Base-by-base conservation (phyloP, 2,113 vertebrate genomes). In the Desmodus rotundus region DNA sequence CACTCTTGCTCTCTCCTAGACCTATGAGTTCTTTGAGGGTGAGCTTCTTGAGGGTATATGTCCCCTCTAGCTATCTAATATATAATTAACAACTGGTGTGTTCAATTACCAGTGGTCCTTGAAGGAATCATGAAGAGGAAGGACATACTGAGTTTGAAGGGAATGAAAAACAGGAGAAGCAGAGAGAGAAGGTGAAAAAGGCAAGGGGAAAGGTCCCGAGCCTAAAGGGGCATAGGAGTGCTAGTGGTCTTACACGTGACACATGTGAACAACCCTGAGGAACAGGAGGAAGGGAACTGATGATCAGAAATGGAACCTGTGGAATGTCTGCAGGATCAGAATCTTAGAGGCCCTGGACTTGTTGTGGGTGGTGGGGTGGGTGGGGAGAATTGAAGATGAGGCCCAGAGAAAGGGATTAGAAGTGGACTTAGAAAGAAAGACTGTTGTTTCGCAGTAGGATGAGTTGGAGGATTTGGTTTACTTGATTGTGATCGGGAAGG, bases 121-220 rank as follows among this genome's bases (percentile, higher is more conserved):
- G 87, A 58, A 93, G 63, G 81, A 92, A 86, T 91, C 68, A 5
- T 7, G 76, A 43, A 83, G 43, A 93, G 31, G 52, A 78, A 95
- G 81, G 89, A 93, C 63, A 73, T 67, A 22, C 63, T 87, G 87
- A 87, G n/a, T 73, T 94, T 70, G 89, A 95, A 89, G 93, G 67
- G 38, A 91, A 89, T 93, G 28, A 63, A 31, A 63, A 63, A 63
- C 26, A 31, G 61, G 28, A 93, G 78, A 93, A 83, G 68, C 74
- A 74, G 54, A 94, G 80, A 83, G 33, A 85, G 80, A 89, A 84
- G 43, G 22, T 52, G 43, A 91, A 67, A 85, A 92, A 94, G 65
- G 45, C 88, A 92, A 87, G 38, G 54, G 76, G 36, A 41, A 73
- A 43, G 47, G 58, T 86, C 73, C 50, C 19, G 67, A 95, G 61